Evolutionary conservation across 2,797 vertebrate genomes (phyloP), one percentile per base, ranked within the genome.

Genomic region (Phyllotis vaccarum): DNA sequence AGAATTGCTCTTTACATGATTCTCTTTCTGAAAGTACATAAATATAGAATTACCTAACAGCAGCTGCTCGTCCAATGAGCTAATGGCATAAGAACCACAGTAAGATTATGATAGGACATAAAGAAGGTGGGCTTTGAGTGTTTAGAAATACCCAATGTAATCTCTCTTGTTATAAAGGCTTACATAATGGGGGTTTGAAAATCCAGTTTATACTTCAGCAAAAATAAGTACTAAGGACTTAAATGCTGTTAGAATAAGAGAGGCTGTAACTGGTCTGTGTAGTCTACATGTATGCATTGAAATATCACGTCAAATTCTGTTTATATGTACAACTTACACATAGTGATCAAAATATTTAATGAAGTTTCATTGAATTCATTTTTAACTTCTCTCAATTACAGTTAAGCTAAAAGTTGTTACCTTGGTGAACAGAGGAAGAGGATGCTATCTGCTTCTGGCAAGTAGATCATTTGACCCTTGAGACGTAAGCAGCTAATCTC

Each of bases 381-480:
- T 62, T 31, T 75, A 46, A 29, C 34, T 72, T 64, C 37, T 2
- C 62, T 2, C 17, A 17, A 85, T 6, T n/a, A 17, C 21, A 40
- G 78, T 70, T n/a, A 49, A 62, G 46, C 5, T 62, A 40, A 70
- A 74, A 90, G 58, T 10, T 1, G 40, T 96, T 99, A 99, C 99
- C 99, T 99, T 96, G 99, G 99, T 0, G 99, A 99, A 98, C 99
- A 99, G 96, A 99, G 99, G 90, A 99, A 99, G 86, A 99, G 99
- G 98, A 99, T 99, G 98, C 99, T 99, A 96, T 99, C 99, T 29
- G 99, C 99, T 98, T 99, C 99, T 24, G 99, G 99, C 98, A 99
- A 98, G 97, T 99, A 99, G 98, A 99, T 99, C 99, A 99, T 99
- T 97, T 99, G 99, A 82, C 99, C 99, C 98, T 99, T 99, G 97